phyloP scores from a whole-genome alignment of 2,888 invertebrate genomes.

The Dicyrtoma fusca region DNA sequence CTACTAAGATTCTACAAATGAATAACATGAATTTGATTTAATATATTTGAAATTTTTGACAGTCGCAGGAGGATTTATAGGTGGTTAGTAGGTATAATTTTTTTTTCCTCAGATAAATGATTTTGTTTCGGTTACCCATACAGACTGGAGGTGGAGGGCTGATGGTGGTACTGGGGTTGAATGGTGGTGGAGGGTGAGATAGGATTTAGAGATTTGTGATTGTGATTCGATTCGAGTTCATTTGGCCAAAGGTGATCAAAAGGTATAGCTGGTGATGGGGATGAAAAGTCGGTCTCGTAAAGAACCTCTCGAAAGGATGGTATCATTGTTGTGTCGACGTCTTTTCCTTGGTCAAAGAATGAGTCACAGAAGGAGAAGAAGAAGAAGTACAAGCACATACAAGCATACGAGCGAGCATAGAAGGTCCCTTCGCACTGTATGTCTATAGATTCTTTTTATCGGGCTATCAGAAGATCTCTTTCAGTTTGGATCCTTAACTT shows the following conservation, averaged over 20 bases:
- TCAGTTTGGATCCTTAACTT: too few relatives aligned
- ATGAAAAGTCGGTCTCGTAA: slow-evolving; percentile 42
- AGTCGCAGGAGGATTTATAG: too few relatives aligned
- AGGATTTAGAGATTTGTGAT: slow-evolving; percentile 36
- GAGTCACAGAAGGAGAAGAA: background rate
- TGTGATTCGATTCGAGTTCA: slow-evolving; percentile 43
- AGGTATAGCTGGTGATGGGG: slow-evolving; percentile 34
- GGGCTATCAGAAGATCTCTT: too few relatives aligned
- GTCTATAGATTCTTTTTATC: too few relatives aligned
- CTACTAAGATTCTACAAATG: too few relatives aligned
- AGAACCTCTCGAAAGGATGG: slow-evolving; percentile 49
- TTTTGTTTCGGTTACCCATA: slow-evolving; percentile 38
- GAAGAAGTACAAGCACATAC: too few relatives aligned
- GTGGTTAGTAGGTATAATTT: background rate
- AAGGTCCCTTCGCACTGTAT: too few relatives aligned
- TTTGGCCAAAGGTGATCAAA: slow-evolving; percentile 51
- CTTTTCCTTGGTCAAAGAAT: background rate
- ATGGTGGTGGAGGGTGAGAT: slow-evolving; percentile 17
- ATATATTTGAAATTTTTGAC: too few relatives aligned
- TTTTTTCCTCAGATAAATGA: background rate
- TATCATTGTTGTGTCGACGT: slow-evolving; percentile 43
- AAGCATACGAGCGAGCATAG: too few relatives aligned
- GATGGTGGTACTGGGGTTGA: background rate
- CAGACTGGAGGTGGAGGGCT: slow-evolving; percentile 22
- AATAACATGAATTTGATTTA: too few relatives aligned